Evolutionary conservation across 64 coral and sea anemone species (phyloP).

Genomic region (Montipora efflorescens): DNA sequence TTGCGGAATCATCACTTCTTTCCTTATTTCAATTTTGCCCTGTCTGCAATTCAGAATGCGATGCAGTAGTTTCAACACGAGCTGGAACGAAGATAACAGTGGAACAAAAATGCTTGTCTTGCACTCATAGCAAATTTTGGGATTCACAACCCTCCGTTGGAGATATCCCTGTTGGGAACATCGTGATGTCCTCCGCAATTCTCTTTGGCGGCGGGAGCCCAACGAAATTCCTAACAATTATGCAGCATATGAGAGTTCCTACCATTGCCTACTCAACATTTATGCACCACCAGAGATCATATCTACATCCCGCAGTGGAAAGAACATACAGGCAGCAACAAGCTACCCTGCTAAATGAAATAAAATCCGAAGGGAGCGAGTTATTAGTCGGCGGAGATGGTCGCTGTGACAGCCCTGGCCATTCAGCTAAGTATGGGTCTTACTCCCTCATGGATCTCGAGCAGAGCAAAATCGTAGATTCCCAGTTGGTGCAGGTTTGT

Average conservation of each 20-base stretch:
- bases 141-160: slow-evolving; percentile 30
- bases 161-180: slow-evolving; percentile 33
- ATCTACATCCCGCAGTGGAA: slow-evolving; percentile 40
- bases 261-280: slow-evolving; percentile 48
- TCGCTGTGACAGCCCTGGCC: slow-evolving; percentile 34
- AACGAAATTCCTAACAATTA: slow-evolving; percentile 42
- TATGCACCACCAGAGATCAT: slow-evolving; percentile 29
- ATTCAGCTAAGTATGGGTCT: slow-evolving; percentile 9
- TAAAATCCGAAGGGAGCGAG: slow-evolving; percentile 15
- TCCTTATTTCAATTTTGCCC: slow-evolving; percentile 6
- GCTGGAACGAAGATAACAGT: slow-evolving; percentile 6
- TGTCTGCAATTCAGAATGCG: slow-evolving; percentile 1
- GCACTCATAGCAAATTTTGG: background rate
- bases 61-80: background rate
- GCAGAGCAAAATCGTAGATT: slow-evolving; percentile 17
- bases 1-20: slow-evolving; percentile 40
- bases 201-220: slow-evolving; percentile 52
- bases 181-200: slow-evolving; percentile 35
- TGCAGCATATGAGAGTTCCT: slow-evolving; percentile 37
- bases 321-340: slow-evolving; percentile 10
- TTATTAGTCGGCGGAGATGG: slow-evolving; percentile 9
- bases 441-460: slow-evolving; percentile 7
- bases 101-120: slow-evolving; percentile 22
- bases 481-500: slow-evolving; percentile 11
- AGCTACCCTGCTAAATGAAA: background rate